Conservation (phyloP, 2,797 vertebrate species). For the Diplodus sargus region DNA sequence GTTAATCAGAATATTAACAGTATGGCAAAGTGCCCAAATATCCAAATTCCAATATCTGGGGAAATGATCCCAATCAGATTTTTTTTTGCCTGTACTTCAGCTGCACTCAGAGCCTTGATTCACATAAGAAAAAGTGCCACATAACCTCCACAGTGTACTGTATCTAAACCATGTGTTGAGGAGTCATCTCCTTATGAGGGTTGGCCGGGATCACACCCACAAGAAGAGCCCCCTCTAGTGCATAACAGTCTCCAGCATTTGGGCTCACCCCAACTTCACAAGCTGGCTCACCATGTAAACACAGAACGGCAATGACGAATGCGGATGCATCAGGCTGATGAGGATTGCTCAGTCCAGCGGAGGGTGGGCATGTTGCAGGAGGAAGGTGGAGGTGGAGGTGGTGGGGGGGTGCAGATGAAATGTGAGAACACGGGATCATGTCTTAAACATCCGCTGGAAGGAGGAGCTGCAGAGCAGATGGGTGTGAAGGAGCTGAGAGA, state of each 20-base stretch:
- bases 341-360: slow-evolving; percentile 34
- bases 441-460: slow-evolving; percentile 56
- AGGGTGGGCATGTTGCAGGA: slow-evolving; percentile 20
- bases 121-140: background rate
- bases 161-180: slow-evolving; percentile 47
- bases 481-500: slow-evolving; percentile 46
- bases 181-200: slow-evolving; percentile 41
- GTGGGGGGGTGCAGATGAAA: slow-evolving; percentile 49
- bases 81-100: no score
- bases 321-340: slow-evolving; percentile 48
- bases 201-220: slow-evolving; percentile 30
- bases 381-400: background rate
- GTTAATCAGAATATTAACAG: no score
- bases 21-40: no score
- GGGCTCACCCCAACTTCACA: slow-evolving; percentile 14
- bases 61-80: no score
- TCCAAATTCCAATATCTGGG: no score
- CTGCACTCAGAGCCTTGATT: background rate
- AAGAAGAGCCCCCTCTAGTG: slow-evolving; percentile 67
- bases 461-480: slow-evolving; percentile 60
- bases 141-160: slow-evolving; percentile 13
- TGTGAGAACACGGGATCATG: slow-evolving; percentile 55
- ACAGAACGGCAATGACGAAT: slow-evolving; percentile 64
- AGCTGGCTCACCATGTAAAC: slow-evolving; percentile 57
- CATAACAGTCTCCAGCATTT: slow-evolving; percentile 24